Evolutionary conservation across 2,888 invertebrate species (phyloP), one percentile per base, ranked within the genome.

Genomic region (Bugulina stolonifera): DNA sequence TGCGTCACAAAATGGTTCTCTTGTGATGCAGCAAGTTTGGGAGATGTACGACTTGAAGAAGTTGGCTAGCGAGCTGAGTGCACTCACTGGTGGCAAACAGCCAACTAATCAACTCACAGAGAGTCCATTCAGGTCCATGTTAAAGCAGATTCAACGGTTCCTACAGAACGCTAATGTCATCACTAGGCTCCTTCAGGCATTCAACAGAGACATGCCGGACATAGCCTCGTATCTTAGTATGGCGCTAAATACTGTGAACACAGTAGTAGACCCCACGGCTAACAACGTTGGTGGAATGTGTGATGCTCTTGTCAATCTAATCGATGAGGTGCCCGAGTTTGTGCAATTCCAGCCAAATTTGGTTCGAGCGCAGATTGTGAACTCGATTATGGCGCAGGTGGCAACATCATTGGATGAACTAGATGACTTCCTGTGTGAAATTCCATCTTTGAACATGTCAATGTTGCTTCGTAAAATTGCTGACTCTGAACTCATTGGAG

Each of bases 1-100:
- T 1, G 75, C 77, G 32, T 74, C 76, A 14, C 69, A 71, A 29
- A 72, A 69, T 35, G 72, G 73, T n/a, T 35, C 73, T 5, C 72
- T 73, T 10, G 64, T 72, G 1, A 25, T 76, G 0, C 52, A 55
- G 23, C 69, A 75, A 27, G 52, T 77, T 27, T 55, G 76, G 22
- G 57, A 74, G 1, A 34, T 71, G 14, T 54, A 77, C 14, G 74
- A 77, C 69, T 54, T 72, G 27, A 29, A 69, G 22, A 35, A 27
- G 27, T 18, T 73, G 32, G 54, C 72, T 1, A n/a, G 69, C 34
- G 72, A 73, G 69, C 73, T 74, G 32, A 34, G 35, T n/a, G 14
- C 18, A 34, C 71, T 71, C 1, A 32, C 54, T 35, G 64, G 64
- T 2, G 10, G 29, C 5, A 27, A 64, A 22, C 27, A 64, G n/a